A percentile compares a stretch with the other conserved stretches of the same genome.
These are phyloP conservation scores for Brachypterus glaber DNA, from an alignment of 2,888 invertebrate species.

Conservation along the genomic window DNA sequence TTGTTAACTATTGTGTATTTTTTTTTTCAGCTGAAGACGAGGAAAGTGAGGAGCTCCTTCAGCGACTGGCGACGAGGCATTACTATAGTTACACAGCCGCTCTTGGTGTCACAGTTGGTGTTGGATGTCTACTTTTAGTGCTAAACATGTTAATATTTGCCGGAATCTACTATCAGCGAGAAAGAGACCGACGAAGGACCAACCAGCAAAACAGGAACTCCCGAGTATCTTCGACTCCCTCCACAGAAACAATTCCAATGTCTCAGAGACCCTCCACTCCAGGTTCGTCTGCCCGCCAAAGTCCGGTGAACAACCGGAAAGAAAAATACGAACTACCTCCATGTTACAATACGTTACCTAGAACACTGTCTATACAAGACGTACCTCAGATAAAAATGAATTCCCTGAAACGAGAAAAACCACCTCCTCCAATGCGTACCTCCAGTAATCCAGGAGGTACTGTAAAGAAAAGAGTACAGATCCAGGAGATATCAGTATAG, in stretches of 20 bases:
- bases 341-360: slow-evolving; percentile 43
- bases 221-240: slow-evolving; percentile 33
- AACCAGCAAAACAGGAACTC: slow-evolving; percentile 28
- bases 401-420: slow-evolving; percentile 31
- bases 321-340: slow-evolving; percentile 42
- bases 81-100: slow-evolving; percentile 66
- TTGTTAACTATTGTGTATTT: slow-evolving; percentile 3
- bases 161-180: slow-evolving; percentile 65
- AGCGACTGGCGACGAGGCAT: slow-evolving; percentile 46
- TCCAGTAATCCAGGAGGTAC: slow-evolving; percentile 45
- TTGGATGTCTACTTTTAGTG: slow-evolving; percentile 61
- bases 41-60: slow-evolving; percentile 45
- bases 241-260: slow-evolving; percentile 39
- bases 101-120: slow-evolving; percentile 65
- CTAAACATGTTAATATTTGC: slow-evolving; percentile 68
- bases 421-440: slow-evolving; percentile 38
- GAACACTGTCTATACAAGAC: slow-evolving; percentile 34
- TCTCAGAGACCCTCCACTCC: slow-evolving; percentile 39
- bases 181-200: slow-evolving; percentile 43
- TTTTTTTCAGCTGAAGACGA: slow-evolving; percentile 34
- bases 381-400: slow-evolving; percentile 23
- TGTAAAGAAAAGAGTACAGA: slow-evolving; percentile 69
- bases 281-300: slow-evolving; percentile 36
- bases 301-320: slow-evolving; percentile 31
- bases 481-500: slow-evolving; percentile 74